These are phyloP conservation scores for Halictus ligatus DNA, from an alignment of 2,888 invertebrate genomes.

Conservation along the genomic window DNA sequence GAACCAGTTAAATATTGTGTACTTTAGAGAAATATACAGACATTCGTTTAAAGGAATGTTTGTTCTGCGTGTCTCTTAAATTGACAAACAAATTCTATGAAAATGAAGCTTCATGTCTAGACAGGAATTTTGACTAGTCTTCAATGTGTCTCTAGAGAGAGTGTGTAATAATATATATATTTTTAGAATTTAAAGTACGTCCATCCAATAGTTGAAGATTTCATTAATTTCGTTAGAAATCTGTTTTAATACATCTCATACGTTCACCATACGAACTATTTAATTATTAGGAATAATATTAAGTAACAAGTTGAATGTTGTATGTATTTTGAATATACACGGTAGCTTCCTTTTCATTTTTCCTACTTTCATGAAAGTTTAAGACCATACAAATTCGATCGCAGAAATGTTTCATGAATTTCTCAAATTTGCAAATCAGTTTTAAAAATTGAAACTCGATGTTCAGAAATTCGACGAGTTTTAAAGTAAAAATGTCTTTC, in stretches of 20 bases:
- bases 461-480: neutral
- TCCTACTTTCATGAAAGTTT: neutral
- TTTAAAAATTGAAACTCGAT: neutral
- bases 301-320: neutral
- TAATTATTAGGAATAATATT: neutral
- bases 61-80: neutral
- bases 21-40: neutral
- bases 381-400: neutral
- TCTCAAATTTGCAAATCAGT: neutral
- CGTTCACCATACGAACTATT: neutral
- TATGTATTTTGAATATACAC: neutral
- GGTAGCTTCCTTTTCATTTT: neutral
- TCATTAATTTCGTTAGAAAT: neutral
- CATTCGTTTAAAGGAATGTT: neutral
- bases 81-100: neutral
- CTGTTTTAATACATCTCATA: neutral
- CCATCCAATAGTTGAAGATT: neutral
- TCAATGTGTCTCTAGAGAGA: no score
- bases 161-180: neutral
- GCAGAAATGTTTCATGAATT: neutral
- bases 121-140: neutral
- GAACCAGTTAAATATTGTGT: neutral
- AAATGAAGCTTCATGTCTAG: neutral
- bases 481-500: neutral
- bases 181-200: neutral